These are phyloP conservation scores for Phasia obesa DNA, from an alignment of 2,888 invertebrate species.

Conservation along the genomic window DNA sequence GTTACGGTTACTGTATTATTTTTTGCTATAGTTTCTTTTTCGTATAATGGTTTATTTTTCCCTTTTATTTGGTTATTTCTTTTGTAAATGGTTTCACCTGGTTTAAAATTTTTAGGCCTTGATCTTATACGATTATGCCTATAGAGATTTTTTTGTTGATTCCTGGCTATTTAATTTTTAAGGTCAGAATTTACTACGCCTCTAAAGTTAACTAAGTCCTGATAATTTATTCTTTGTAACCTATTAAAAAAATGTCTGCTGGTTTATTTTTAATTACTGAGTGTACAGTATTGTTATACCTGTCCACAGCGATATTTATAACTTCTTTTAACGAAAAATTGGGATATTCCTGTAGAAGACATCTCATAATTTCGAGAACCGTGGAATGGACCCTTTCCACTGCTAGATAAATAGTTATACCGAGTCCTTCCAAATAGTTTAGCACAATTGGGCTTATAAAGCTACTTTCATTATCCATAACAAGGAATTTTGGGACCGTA, in stretches of 20 bases:
- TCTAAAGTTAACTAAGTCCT: slow-evolving; percentile 62
- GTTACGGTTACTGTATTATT: too few relatives aligned
- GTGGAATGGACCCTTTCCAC: slow-evolving; percentile 59
- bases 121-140: too few relatives aligned
- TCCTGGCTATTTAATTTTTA: slow-evolving; percentile 53
- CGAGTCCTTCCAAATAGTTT: slow-evolving; percentile 65
- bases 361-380: slow-evolving; percentile 18
- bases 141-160: slow-evolving; percentile 60
- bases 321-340: not conserved
- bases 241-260: slow-evolving; percentile 66
- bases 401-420: slow-evolving; percentile 57
- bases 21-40: too few relatives aligned
- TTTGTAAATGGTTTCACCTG: too few relatives aligned
- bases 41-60: too few relatives aligned
- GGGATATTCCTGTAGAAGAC: not conserved
- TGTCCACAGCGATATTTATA: slow-evolving; percentile 15
- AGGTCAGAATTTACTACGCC: slow-evolving; percentile 63
- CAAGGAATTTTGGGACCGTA: slow-evolving; percentile 61
- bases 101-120: too few relatives aligned
- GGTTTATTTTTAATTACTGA: slow-evolving; percentile 65
- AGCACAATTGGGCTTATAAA: slow-evolving; percentile 49
- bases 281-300: slow-evolving; percentile 44
- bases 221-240: slow-evolving; percentile 66
- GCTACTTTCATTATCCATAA: slow-evolving; percentile 67
- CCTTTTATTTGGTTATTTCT: too few relatives aligned